These are phyloP conservation scores for Caenorhabditis elegans DNA, from an alignment of 1,140 invertebrate genomes.

Conservation along the genomic window WBcel235 BX284606.5:12662501-12663000, in stretches of 20 bases:
- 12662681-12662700: background rate
- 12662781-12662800: background rate
- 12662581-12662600: no score
- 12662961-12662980: no score
- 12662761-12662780: background rate
- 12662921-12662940: slow-evolving; percentile 5
- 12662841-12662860: background rate
- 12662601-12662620: no score
- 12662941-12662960: no score
- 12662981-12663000: no score
- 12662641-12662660: background rate
- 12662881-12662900: slow-evolving; percentile 1
- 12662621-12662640: background rate
- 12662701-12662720: background rate
- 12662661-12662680: background rate
- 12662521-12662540: background rate
- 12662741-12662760: no score
- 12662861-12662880: background rate
- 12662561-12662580: no score
- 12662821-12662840: background rate
- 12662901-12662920: slow-evolving; percentile 8
- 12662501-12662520: no score
- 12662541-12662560: no score
- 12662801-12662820: background rate
- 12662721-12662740: no score